Percentiles rank a stretch among this genome's conserved stretches.
phyloP scores from a whole-genome alignment of 1,140 invertebrate genomes.

The Lepidostoma basale region DNA sequence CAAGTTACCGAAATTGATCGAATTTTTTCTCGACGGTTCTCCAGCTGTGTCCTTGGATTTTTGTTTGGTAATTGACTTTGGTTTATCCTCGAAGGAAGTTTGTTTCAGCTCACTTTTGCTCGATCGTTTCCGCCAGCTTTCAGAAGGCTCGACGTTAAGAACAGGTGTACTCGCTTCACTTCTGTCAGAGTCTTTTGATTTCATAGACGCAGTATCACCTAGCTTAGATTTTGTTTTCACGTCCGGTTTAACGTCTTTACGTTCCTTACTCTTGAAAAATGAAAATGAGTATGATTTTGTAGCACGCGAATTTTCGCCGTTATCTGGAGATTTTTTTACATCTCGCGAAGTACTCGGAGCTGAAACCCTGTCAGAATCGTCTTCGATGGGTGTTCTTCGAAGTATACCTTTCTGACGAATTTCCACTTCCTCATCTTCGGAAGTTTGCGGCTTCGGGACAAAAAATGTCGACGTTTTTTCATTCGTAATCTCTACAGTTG shows the following conservation, averaged over 20 bases:
- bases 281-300: constrained; percentile 30
- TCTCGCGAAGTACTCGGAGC: neutral
- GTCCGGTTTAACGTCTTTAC: neutral
- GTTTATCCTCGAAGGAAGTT: constrained; percentile 21
- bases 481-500: neutral
- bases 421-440: neutral
- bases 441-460: neutral
- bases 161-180: neutral
- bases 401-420: neutral
- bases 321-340: neutral
- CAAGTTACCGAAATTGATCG: constrained; percentile 27
- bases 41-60: constrained; percentile 45
- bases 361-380: neutral
- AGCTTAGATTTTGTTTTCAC: constrained; percentile 15
- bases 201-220: constrained; percentile 6
- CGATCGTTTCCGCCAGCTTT: neutral
- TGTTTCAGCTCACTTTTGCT: neutral
- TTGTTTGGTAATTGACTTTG: constrained; percentile 49
- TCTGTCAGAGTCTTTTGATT: constrained; percentile 9
- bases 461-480: no score
- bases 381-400: constrained; percentile 1
- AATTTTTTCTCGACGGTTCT: constrained; percentile 25
- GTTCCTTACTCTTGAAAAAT: constrained; percentile 37
- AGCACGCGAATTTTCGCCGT: neutral
- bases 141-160: neutral